phyloP scores from a whole-genome alignment of 2,113 vertebrate genomes.

The Syrrhaptes paradoxus region DNA sequence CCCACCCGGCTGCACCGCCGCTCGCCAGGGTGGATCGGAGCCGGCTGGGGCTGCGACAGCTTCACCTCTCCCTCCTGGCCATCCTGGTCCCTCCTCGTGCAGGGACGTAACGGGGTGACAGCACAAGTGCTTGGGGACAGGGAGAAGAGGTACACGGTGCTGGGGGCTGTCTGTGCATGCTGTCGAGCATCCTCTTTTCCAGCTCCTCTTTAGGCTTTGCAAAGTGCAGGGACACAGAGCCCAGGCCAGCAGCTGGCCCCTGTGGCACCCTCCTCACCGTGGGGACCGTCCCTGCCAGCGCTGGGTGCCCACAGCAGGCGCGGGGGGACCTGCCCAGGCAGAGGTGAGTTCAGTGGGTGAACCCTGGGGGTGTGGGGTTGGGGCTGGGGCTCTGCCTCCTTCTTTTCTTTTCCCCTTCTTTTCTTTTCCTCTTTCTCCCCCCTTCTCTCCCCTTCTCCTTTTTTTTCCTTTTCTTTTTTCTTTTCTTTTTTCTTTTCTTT shows the following conservation, averaged over 20 bases:
- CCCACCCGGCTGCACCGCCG: background rate
- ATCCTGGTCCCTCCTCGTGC: background rate
- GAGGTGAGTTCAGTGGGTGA: background rate
- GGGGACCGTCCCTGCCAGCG: fast-evolving
- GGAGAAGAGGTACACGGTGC: fast-evolving
- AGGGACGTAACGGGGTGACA: fast-evolving
- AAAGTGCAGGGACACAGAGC: background rate
- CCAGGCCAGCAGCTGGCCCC: background rate
- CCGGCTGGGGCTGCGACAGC: fast-evolving
- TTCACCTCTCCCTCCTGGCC: background rate
- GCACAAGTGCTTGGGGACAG: background rate
- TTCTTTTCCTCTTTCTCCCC: no score
- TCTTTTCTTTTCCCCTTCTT: background rate
- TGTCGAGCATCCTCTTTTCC: background rate
- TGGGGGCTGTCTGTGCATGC: background rate
- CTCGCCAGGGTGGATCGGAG: fast-evolving
- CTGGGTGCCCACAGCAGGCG: fast-evolving
- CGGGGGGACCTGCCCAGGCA: background rate
- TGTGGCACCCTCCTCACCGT: fast-evolving
- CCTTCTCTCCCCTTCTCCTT: no score
- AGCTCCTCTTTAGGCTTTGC: background rate
- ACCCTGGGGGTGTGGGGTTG: background rate
- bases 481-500: no score
- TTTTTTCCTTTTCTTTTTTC: no score
- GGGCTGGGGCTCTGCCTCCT: background rate